These are phyloP conservation scores for Grammatotria lemairii DNA, from an alignment of 2,113 vertebrate genomes.

Conservation along the genomic window DNA sequence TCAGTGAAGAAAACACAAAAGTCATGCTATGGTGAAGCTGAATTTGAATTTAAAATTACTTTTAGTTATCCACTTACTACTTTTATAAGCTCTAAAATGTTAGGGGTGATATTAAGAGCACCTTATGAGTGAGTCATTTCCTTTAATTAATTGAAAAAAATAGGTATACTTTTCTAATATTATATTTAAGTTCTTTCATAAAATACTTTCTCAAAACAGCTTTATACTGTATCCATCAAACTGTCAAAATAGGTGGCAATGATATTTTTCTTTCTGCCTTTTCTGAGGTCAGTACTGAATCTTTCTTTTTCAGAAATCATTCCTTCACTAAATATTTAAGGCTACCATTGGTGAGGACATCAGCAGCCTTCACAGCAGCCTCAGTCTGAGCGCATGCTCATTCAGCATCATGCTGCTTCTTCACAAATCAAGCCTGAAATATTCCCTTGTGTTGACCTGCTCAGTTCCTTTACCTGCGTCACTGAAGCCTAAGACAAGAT, in stretches of 20 bases:
- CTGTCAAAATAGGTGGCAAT: neutral
- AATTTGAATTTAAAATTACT: neutral
- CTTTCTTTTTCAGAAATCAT: neutral
- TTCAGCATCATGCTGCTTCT: constrained; percentile 48
- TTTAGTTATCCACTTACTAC: neutral
- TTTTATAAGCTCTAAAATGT: neutral
- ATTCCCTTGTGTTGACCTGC: constrained; percentile 64
- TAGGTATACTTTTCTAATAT: neutral
- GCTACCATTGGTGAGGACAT: constrained; percentile 12
- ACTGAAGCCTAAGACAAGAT: constrained; percentile 70
- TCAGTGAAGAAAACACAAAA: neutral
- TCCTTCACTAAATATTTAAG: neutral
- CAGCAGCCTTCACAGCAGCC: constrained; percentile 11
- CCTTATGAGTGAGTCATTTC: neutral
- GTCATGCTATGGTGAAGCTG: neutral
- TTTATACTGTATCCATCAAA: neutral
- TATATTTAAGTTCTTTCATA: neutral
- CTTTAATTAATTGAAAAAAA: neutral
- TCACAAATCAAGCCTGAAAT: constrained; percentile 70
- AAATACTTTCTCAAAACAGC: neutral
- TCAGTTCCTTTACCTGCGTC: constrained; percentile 67
- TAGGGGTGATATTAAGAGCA: neutral
- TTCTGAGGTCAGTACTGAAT: neutral
- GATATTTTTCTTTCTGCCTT: neutral
- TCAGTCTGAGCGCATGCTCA: constrained; percentile 34